A percentile compares a stretch with the other conserved stretches of the same genome.
Evolutionary conservation across 1,140 invertebrate genomes (phyloP).

Genomic region (Drosophila leontia): DNA sequence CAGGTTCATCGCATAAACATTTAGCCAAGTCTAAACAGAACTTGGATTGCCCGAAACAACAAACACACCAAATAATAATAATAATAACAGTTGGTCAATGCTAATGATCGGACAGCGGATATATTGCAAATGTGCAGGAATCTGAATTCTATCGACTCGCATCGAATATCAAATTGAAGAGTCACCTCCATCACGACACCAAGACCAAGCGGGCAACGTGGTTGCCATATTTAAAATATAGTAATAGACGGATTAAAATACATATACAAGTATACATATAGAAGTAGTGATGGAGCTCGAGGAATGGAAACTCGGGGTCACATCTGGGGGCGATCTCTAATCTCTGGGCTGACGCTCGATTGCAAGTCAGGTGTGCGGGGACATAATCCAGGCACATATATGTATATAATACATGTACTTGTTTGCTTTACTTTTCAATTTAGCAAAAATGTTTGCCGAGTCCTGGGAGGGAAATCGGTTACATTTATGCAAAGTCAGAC

Average conservation of each 20-base stretch:
- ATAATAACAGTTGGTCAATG: no score
- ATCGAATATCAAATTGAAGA: no score
- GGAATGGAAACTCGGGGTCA: not conserved
- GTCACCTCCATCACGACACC: no score
- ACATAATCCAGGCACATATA: conserved; percentile 7
- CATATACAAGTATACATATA: no score
- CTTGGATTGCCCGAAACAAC: no score
- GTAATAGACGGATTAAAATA: no score
- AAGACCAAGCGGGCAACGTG: not conserved
- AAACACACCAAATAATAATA: no score
- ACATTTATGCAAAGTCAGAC: conserved; percentile 53
- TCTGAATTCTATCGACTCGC: conserved; percentile 23
- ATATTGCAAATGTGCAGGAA: conserved; percentile 22
- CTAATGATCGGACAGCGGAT: no score
- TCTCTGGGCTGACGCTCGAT: conserved; percentile 33
- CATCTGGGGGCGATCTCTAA: conserved; percentile 16
- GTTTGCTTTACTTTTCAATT: conserved; percentile 52
- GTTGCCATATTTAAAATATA: conserved; percentile 20
- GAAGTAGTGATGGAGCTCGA: no score
- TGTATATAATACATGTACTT: conserved; percentile 4
- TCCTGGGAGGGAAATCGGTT: conserved; percentile 35
- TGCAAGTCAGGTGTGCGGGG: conserved; percentile 20
- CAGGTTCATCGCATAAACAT: conserved; percentile 18
- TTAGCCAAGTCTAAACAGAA: conserved; percentile 4
- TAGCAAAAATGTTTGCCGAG: conserved; percentile 44